Evolutionary conservation across 2,797 vertebrate species (phyloP).

Genomic region (Synaphobranchus kaupii): DNA sequence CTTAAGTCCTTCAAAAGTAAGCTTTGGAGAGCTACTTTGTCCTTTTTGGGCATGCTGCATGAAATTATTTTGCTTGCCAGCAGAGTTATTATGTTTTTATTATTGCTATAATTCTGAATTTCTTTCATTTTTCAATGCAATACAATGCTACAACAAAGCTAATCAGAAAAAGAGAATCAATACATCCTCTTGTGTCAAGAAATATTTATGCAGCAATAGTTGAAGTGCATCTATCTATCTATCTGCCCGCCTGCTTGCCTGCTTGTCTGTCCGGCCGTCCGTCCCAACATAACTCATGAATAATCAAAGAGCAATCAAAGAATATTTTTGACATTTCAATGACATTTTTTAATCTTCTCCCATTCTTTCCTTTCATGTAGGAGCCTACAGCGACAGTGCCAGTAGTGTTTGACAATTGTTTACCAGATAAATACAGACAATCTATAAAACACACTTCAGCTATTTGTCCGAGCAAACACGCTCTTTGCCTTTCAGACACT

Average conservation of each 20-base stretch:
- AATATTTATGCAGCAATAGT: too few relatives aligned
- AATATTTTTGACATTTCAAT: not conserved
- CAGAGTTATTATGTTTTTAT: not conserved
- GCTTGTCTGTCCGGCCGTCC: too few relatives aligned
- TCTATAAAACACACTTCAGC: conserved; percentile 74
- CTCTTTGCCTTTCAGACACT: conserved; percentile 72
- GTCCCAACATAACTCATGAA: not conserved
- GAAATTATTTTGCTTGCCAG: not conserved
- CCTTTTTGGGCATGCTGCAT: not conserved
- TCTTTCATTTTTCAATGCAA: not conserved
- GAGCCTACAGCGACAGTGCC: conserved; percentile 46
- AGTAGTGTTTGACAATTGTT: conserved; percentile 65
- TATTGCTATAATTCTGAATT: not conserved
- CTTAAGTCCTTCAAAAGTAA: not conserved
- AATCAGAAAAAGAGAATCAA: too few relatives aligned
- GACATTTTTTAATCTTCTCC: not conserved
- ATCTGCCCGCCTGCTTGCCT: too few relatives aligned
- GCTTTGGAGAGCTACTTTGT: not conserved
- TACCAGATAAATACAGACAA: conserved; percentile 73
- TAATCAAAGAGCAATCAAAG: too few relatives aligned
- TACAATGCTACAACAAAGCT: not conserved
- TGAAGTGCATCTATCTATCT: too few relatives aligned
- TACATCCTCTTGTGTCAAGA: too few relatives aligned
- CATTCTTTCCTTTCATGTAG: not conserved
- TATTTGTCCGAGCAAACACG: conserved; percentile 75